These are phyloP conservation scores for Asteroscopus sphinx DNA, from an alignment of 2,888 invertebrate species.

Conservation along the genomic window DNA sequence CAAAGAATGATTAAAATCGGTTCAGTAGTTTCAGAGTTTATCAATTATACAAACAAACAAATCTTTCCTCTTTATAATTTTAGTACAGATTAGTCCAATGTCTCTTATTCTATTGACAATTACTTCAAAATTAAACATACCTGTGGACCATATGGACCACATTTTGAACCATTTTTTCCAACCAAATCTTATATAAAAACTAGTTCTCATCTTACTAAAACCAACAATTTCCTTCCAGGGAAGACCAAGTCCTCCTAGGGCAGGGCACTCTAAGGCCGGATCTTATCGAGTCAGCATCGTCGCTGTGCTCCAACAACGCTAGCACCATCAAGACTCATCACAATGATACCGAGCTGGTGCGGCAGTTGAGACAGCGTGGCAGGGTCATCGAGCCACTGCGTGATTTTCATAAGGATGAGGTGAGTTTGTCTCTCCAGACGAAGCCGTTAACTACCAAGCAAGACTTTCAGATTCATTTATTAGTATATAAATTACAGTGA, in stretches of 20 bases:
- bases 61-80: too few species aligned
- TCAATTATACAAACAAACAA: too few species aligned
- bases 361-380: constrained; percentile 93
- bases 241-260: constrained; percentile 97
- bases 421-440: too few species aligned
- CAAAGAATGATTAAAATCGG: too few species aligned
- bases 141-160: too few species aligned
- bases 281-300: constrained; percentile 98
- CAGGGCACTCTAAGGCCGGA: constrained; percentile 99
- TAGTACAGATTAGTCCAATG: too few species aligned
- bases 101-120: too few species aligned
- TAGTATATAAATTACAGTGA: too few species aligned
- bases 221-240: constrained; percentile 77
- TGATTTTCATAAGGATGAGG: constrained; percentile 99
- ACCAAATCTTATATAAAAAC: too few species aligned
- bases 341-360: constrained; percentile 98
- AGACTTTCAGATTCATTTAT: background rate
- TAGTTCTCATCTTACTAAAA: background rate
- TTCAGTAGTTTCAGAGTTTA: too few species aligned
- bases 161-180: too few species aligned
- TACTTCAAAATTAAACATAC: too few species aligned
- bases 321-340: constrained; percentile 99
- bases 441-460: background rate
- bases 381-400: constrained; percentile 99
- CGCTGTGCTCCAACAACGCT: constrained; percentile 95